Evolutionary conservation across 2,797 vertebrate genomes (phyloP).

Genomic region (Bradypus variegatus): DNA sequence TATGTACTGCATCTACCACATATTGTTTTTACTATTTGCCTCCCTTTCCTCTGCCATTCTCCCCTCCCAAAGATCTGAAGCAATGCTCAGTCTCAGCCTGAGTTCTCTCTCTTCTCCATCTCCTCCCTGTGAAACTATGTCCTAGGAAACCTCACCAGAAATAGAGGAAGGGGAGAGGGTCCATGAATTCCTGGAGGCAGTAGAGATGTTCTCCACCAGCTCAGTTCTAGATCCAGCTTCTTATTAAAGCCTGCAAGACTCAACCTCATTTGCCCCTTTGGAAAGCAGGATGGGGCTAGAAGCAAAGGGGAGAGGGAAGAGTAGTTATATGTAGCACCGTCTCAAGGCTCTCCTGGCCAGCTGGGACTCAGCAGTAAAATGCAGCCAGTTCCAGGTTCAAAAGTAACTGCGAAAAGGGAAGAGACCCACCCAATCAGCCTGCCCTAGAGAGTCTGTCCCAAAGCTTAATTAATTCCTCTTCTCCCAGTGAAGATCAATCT

Average conservation of each 20-base stretch:
- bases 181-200: not conserved
- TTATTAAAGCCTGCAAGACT: slow-evolving; percentile 33
- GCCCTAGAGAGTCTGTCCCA: not conserved
- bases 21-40: not conserved
- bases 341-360: slow-evolving; percentile 14
- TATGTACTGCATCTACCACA: not conserved
- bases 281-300: slow-evolving; percentile 24
- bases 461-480: not conserved
- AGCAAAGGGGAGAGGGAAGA: slow-evolving; percentile 6
- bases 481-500: not conserved
- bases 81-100: not conserved
- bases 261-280: not conserved
- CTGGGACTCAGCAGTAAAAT: slow-evolving; percentile 9
- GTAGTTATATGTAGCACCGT: not conserved
- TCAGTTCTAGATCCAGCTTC: slow-evolving; percentile 33
- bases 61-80: not conserved
- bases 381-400: not conserved
- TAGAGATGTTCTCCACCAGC: slow-evolving; percentile 8
- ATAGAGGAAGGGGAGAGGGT: not conserved
- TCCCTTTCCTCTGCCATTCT: slow-evolving; percentile 3
- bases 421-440: not conserved
- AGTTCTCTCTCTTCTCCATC: not conserved
- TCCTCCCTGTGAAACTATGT: not conserved
- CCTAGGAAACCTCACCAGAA: slow-evolving; percentile 38
- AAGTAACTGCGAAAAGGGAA: not conserved